Percentiles rank a stretch among this genome's conserved stretches.
These are phyloP conservation scores for Vollenhovia emeryi DNA, from an alignment of 1,140 invertebrate genomes.

Conservation along the genomic window DNA sequence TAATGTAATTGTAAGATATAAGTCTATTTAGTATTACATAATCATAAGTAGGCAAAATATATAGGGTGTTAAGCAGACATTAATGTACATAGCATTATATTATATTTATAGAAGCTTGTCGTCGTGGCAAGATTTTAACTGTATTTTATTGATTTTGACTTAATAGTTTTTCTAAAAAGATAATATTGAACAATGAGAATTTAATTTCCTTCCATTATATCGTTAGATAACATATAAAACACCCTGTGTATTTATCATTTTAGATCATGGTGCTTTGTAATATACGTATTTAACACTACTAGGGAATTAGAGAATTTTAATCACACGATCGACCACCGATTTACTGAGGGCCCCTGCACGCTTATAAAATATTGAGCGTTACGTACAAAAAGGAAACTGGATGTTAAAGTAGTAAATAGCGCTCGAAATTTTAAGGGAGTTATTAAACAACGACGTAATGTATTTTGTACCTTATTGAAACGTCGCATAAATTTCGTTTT, in stretches of 20 bases:
- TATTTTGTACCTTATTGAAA: constrained; percentile 78
- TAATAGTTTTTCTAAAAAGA: neutral
- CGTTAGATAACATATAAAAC: constrained; percentile 34
- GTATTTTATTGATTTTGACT: neutral
- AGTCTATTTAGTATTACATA: constrained; percentile 61
- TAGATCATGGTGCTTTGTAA: constrained; percentile 78
- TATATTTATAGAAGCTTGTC: constrained; percentile 37
- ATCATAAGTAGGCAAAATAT: constrained; percentile 64
- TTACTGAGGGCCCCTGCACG: constrained; percentile 73
- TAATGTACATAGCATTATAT: constrained; percentile 27
- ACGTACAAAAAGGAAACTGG: constrained; percentile 2
- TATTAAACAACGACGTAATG: constrained; percentile 73
- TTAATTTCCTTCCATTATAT: neutral
- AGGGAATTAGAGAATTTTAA: constrained; percentile 60
- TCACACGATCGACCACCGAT: constrained; percentile 63
- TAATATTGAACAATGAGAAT: neutral
- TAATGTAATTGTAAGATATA: constrained; percentile 55
- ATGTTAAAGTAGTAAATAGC: constrained; percentile 10
- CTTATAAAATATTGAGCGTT: constrained; percentile 52
- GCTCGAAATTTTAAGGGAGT: constrained; percentile 55
- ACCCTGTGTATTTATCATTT: constrained; percentile 68
- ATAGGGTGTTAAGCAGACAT: constrained; percentile 66
- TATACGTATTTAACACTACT: constrained; percentile 71
- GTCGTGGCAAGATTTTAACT: constrained; percentile 3
- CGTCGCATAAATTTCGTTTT: constrained; percentile 73